A percentile compares a stretch with the other conserved stretches of the same genome.
phyloP scores from a whole-genome alignment of 1,140 invertebrate genomes.

The Pantala flavescens region DNA sequence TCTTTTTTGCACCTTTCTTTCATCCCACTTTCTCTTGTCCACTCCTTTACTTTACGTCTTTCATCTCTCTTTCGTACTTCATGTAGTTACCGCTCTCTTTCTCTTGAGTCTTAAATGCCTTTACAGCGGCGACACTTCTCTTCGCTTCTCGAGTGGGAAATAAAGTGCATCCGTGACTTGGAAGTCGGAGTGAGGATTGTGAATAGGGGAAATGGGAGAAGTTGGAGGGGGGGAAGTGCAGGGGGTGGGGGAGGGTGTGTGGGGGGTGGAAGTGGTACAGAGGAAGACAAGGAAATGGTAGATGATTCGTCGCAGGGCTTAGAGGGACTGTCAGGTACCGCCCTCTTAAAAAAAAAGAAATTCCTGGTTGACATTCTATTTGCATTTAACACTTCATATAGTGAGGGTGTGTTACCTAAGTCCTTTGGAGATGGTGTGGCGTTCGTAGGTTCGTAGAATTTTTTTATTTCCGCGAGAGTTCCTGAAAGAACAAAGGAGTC shows the following conservation, averaged over 20 bases:
- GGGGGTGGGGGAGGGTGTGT: background rate
- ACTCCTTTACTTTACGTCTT: background rate
- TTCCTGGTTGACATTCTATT: no score
- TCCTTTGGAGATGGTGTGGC: no score
- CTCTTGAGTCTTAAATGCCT: background rate
- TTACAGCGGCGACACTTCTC: background rate
- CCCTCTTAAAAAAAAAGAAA: no score
- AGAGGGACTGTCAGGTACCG: no score
- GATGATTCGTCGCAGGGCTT: no score
- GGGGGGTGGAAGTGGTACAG: background rate
- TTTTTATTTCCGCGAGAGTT: no score
- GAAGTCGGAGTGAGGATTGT: background rate
- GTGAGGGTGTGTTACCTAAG: no score
- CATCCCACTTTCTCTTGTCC: background rate
- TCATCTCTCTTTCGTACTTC: background rate
- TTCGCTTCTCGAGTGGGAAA: background rate
- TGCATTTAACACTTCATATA: no score
- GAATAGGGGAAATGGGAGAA: background rate
- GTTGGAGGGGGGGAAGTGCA: background rate
- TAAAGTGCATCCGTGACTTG: constrained; percentile 5
- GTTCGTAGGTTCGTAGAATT: no score
- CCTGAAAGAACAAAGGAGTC: no score
- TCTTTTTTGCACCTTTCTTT: background rate
- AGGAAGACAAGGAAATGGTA: background rate
- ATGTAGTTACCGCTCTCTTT: background rate